phyloP scores from a whole-genome alignment of 2,888 invertebrate species.

The Hyposoter dolosus region DNA sequence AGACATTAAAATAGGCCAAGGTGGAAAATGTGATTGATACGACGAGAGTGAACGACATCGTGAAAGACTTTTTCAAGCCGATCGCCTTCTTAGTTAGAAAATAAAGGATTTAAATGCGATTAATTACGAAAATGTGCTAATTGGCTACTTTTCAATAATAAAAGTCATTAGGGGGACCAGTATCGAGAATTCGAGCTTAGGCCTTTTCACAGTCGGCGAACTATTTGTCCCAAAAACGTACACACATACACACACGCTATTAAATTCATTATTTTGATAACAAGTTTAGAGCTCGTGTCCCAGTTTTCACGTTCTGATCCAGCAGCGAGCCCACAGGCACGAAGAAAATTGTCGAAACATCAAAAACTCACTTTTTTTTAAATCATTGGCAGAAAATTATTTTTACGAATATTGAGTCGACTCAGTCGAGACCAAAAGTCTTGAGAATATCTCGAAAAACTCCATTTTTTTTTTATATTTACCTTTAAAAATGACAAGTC shows the following conservation, averaged over 20 bases:
- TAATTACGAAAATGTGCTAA: not conserved
- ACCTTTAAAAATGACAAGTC: not conserved
- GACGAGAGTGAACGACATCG: not conserved
- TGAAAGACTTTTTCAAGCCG: constrained; percentile 4
- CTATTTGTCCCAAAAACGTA: not conserved
- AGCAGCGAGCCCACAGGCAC: not conserved
- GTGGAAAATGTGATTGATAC: constrained; percentile 40
- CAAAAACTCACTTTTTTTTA: not conserved
- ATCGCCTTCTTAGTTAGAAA: constrained; percentile 11
- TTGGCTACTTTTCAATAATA: constrained; percentile 25
- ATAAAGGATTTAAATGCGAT: not conserved
- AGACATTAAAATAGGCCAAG: constrained; percentile 51
- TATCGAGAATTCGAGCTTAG: constrained; percentile 60
- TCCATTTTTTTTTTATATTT: too few relatives aligned
- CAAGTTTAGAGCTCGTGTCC: too few relatives aligned
- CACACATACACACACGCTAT: not conserved
- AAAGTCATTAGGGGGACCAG: constrained; percentile 65
- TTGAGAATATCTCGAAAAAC: too few relatives aligned
- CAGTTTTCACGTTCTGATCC: too few relatives aligned
- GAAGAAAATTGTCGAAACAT: not conserved
- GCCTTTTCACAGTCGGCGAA: constrained; percentile 21
- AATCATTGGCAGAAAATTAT: too few relatives aligned
- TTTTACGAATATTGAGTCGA: too few relatives aligned
- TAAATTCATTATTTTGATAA: not conserved
- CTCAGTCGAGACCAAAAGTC: too few relatives aligned